phyloP scores from a whole-genome alignment of 2,888 invertebrate genomes.

The Alloplasta piceator region DNA sequence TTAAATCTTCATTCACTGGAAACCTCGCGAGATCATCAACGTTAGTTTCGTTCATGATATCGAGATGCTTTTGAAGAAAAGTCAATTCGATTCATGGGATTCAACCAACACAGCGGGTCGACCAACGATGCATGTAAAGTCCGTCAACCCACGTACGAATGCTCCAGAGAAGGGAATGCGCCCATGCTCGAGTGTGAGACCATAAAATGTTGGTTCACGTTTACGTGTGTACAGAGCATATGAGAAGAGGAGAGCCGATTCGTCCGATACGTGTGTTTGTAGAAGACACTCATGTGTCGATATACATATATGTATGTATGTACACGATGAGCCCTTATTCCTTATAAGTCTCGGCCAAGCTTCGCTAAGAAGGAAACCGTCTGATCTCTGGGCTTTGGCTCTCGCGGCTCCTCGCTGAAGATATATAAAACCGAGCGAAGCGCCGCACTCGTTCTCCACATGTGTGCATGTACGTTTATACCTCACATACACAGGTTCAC shows the following conservation, averaged over 20 bases:
- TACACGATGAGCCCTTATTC: conserved; percentile 73
- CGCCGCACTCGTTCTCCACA: conserved; percentile 60
- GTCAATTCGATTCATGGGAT: conserved; percentile 59
- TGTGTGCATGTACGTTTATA: conserved; percentile 6
- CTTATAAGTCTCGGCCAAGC: conserved; percentile 72
- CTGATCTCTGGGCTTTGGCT: conserved; percentile 48
- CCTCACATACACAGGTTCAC: not conserved
- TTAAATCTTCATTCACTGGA: conserved; percentile 63
- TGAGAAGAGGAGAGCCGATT: conserved; percentile 37
- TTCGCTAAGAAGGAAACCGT: conserved; percentile 66
- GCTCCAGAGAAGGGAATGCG: conserved; percentile 45
- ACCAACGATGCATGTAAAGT: conserved; percentile 56
- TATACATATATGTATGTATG: conserved; percentile 39
- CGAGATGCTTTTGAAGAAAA: conserved; percentile 30
- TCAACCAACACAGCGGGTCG: conserved; percentile 53
- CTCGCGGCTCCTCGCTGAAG: conserved; percentile 45
- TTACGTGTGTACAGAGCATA: conserved; percentile 12
- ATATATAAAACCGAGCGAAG: conserved; percentile 60
- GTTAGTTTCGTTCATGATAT: conserved; percentile 33
- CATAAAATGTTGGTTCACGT: conserved; percentile 38
- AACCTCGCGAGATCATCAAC: conserved; percentile 30
- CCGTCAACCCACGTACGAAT: conserved; percentile 60
- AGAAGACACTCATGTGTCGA: conserved; percentile 64
- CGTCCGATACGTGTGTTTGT: conserved; percentile 33
- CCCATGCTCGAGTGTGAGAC: conserved; percentile 33